Percentiles rank a stretch among this genome's conserved stretches.
Conservation (phyloP, 2,113 vertebrate species). For the Ammospiza caudacuta region DNA sequence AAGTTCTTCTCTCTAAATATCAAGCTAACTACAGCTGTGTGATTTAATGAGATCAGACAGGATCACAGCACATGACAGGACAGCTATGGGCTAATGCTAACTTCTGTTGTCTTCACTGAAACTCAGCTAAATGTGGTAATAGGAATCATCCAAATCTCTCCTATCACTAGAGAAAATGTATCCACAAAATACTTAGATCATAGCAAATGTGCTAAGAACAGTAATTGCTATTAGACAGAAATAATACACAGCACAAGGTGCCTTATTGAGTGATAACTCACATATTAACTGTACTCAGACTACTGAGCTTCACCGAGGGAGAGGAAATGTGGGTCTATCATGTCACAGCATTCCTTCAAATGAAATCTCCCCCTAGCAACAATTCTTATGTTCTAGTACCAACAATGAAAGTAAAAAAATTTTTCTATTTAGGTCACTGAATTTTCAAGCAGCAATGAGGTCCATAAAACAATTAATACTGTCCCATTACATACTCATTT, state of each 20-base stretch:
- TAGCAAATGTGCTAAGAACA: not conserved
- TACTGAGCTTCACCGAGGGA: not conserved
- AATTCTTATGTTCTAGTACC: not conserved
- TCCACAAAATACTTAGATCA: not conserved
- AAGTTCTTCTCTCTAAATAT: not conserved
- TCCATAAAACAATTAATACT: constrained; percentile 23
- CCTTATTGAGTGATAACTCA: not conserved
- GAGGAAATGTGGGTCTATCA: not conserved
- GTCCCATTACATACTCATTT: not conserved
- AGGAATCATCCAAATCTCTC: not conserved
- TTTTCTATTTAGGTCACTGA: constrained; percentile 26
- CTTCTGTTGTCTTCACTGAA: not conserved
- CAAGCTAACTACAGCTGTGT: not conserved
- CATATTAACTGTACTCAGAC: not conserved
- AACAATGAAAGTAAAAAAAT: not conserved
- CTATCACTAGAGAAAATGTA: not conserved
- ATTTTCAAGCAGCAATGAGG: not conserved
- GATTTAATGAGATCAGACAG: not conserved
- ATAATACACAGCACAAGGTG: not conserved
- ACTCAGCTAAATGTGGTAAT: not conserved
- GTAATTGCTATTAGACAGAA: not conserved
- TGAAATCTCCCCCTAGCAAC: not conserved
- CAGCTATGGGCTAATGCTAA: not conserved
- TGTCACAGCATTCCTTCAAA: not conserved
- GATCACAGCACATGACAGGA: not conserved